Evolutionary conservation across 92 coral and sea anemone species (phyloP).

Genomic region (Phenganax marumi): DNA sequence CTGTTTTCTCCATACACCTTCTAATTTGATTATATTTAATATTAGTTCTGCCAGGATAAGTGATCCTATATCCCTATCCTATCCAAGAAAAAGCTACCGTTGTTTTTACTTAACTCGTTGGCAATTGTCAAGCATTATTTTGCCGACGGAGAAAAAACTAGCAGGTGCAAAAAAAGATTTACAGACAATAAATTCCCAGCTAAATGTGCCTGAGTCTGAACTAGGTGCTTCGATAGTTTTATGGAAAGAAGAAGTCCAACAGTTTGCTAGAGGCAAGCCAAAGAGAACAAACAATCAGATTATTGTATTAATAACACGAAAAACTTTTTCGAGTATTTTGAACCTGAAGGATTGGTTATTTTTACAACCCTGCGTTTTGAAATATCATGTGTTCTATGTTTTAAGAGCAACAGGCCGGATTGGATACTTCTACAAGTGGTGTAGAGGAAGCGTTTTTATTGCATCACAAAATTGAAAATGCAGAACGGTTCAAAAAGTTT

Average conservation of each 20-base stretch:
- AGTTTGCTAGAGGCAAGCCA: conserved; percentile 6
- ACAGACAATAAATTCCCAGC: background rate
- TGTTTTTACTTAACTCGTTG: background rate
- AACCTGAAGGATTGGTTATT: background rate
- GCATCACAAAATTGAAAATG: conserved; percentile 13
- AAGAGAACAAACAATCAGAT: background rate
- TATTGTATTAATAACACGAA: background rate
- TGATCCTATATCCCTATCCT: background rate
- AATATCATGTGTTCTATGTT: background rate
- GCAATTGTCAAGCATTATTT: background rate
- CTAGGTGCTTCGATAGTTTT: background rate
- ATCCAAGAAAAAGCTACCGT: background rate
- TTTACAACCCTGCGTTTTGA: background rate
- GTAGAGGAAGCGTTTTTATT: conserved; percentile 1
- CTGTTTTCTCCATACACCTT: too few relatives aligned
- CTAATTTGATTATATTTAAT: background rate
- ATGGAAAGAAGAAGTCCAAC: conserved; percentile 15
- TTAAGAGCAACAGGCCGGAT: background rate
- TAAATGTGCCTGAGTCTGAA: conserved; percentile 5
- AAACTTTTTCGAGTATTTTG: background rate
- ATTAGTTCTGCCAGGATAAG: background rate
- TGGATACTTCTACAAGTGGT: background rate
- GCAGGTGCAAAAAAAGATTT: conserved; percentile 9
- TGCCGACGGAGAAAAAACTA: background rate
- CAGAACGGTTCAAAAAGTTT: conserved; percentile 6